These are phyloP conservation scores for Apteryx owenii DNA, from an alignment of 2,113 vertebrate genomes.

Conservation along the genomic window DNA sequence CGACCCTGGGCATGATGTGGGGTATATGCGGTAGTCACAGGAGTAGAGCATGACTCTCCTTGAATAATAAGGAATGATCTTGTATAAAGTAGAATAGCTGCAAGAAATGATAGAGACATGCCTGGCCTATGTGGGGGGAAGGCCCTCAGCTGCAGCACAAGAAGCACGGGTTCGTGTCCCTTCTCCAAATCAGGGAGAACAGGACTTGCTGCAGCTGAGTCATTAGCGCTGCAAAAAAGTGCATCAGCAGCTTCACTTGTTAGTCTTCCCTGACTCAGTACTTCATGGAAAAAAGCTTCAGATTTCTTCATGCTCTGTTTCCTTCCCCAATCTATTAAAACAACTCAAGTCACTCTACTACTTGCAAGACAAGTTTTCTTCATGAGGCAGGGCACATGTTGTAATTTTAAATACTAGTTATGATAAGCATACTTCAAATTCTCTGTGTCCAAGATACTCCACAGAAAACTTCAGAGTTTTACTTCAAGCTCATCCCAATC, in stretches of 20 bases:
- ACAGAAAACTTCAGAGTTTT: background rate
- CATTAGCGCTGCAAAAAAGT: background rate
- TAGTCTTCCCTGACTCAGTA: background rate
- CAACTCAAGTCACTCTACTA: background rate
- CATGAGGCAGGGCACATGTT: background rate
- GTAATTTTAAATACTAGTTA: background rate
- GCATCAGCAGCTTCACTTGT: background rate
- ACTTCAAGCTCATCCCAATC: background rate
- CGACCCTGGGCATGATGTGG: background rate
- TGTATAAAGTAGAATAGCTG: background rate
- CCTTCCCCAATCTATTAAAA: background rate
- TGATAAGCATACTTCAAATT: background rate
- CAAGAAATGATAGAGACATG: background rate
- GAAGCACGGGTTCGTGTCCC: background rate
- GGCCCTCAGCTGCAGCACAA: background rate
- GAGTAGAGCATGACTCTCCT: background rate
- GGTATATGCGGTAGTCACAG: accelerated
- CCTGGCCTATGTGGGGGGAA: background rate
- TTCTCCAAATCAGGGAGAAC: background rate
- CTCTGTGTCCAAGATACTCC: background rate
- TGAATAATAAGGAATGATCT: background rate
- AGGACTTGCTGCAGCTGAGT: background rate
- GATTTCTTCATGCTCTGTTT: background rate
- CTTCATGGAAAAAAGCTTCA: background rate
- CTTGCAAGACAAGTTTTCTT: background rate